phyloP scores from a whole-genome alignment of 2,113 vertebrate species.

The Alligator sinensis region DNA sequence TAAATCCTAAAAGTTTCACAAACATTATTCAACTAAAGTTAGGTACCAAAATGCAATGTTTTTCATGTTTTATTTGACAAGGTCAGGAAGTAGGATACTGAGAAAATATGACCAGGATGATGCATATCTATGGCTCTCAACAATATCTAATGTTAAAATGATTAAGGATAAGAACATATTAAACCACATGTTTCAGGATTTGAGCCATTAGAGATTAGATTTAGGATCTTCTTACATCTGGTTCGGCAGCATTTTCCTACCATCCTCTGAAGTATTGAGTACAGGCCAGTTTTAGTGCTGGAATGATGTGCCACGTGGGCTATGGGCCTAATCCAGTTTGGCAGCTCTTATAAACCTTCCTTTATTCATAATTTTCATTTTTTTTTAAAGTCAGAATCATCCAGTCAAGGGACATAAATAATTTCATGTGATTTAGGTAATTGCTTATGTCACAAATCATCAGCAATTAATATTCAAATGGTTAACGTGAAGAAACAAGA shows the following conservation, averaged over 20 bases:
- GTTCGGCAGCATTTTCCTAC: background rate
- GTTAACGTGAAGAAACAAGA: constrained; percentile 15
- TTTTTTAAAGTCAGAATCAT: background rate
- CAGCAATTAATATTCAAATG: constrained; percentile 27
- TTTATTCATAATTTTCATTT: constrained; percentile 43
- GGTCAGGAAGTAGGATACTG: background rate
- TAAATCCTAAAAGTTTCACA: constrained; percentile 5
- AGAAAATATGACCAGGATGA: background rate
- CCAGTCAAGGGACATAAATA: constrained; percentile 46
- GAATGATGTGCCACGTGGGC: background rate
- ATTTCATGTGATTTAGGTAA: constrained; percentile 33
- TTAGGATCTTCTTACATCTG: background rate
- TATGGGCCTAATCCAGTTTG: background rate
- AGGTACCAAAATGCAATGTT: background rate
- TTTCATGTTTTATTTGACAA: constrained; percentile 18
- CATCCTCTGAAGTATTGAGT: constrained; percentile 7
- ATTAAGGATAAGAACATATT: constrained; percentile 8
- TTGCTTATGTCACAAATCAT: constrained; percentile 33
- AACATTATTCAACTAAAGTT: constrained; percentile 21
- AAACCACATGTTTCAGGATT: constrained; percentile 2
- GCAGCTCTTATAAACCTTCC: constrained; percentile 29
- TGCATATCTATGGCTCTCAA: background rate
- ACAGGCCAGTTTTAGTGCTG: constrained; percentile 8
- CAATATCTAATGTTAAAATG: background rate
- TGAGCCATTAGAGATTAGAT: background rate